Evolutionary conservation across 2,113 vertebrate species (phyloP), one percentile per base, ranked within the genome.

Genomic region (Tursiops truncatus): DNA sequence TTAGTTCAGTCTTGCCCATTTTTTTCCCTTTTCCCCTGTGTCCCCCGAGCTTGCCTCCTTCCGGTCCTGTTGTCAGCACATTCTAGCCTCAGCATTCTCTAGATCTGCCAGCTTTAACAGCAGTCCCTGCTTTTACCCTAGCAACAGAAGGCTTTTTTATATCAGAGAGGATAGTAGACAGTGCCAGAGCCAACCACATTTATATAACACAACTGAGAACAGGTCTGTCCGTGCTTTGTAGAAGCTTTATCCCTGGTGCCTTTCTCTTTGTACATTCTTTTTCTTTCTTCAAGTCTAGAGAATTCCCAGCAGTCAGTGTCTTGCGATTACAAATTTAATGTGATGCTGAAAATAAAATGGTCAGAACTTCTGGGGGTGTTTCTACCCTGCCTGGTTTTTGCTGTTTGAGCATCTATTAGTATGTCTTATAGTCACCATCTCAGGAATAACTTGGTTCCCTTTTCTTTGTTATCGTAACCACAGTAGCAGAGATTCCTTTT

Each of bases 41-140:
- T 96, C 26, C 76, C 86, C 67, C 26, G 68, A 93, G 93, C 91
- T 89, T 88, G 62, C 79, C n/a, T 94, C n/a, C 47, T 79, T 89
- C 74, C 7, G 17, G 63, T 31, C 60, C 33, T 74, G 6, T 14
- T 47, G 74, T 94, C 94, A 95, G 93, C 95, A 89, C 71, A 13
- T 96, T 95, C 60, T 88, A 68, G 53, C 50, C 31, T 63, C 90
- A 92, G 92, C 81, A 8, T 76, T 92, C 63, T 95, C 71, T 77
- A 11, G 56, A 58, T 83, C 68, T 5, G 25, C 31, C 81, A 70
- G 62, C 71, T 91, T 91, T 44, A 71, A 92, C 82, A 71, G 53
- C 26, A 86, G 88, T 65, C 60, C 11, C 63, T 93, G 31, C 73
- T 83, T 94, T 93, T 96, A 53, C 88, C 91, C 73, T 96, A 86